Evolutionary conservation across 2,888 invertebrate genomes (phyloP), one percentile per base, ranked within the genome.

Genomic region (Apodemia hepburni): DNA sequence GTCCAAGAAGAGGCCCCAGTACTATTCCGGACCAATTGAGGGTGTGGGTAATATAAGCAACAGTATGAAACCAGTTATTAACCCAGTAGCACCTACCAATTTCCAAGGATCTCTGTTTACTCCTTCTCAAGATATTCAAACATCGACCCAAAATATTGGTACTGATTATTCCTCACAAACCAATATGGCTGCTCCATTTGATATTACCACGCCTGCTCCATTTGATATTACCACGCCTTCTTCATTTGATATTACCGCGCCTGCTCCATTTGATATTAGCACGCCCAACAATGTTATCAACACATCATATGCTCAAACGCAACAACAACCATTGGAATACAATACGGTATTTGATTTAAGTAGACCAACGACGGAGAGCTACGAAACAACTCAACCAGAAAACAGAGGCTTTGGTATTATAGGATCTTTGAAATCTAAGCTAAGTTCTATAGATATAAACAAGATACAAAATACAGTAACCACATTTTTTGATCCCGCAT

Each of bases 1-100:
- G 84, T 79, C 76, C 2, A 90, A 89, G 64, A 91, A 87, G 70
- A 76, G 80, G 61, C 90, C 88, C 0, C 89, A 91, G 64, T 92
- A 92, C 71, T 92, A 92, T 68, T 81, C 92, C 0, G 92, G 92
- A 3, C 91, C 92, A 4, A 90, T 92, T 18, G 87, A 84, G 73
- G 88, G 88, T 2, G 70, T 88, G 27, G 88, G 87, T 51, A 74
- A 77, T 69, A 85, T 88, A 47, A 87, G 84, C 65, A 89, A 86
- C 68, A 85, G 83, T 70, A 69, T 84, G 0, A 88, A 85, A 70
- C 87, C 89, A 42, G 68, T 79, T 11, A 70, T 89, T 62, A 74
- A 80, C 54, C 70, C 80, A 27, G 70, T 78, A 9, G 75, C 75
- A 57, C 68, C 78, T 9, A 70, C 67, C 60, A 68, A 74, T 61